A percentile compares a stretch with the other conserved stretches of the same genome.
Conservation (phyloP, 2,797 vertebrate genomes). For the Orientallactaga sibirica region DNA sequence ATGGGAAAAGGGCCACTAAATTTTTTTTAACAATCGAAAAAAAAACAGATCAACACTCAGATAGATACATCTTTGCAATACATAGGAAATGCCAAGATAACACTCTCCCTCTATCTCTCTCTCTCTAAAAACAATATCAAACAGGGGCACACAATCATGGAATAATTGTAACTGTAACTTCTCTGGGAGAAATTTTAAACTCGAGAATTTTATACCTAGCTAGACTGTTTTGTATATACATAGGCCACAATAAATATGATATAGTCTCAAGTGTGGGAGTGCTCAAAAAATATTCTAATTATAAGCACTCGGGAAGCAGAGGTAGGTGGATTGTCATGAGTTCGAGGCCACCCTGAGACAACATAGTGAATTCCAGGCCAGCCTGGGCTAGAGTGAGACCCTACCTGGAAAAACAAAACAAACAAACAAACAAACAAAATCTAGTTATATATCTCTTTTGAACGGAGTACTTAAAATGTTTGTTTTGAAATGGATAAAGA, state of each 20-base stretch:
- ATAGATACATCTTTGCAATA: conserved; percentile 12
- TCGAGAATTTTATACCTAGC: conserved; percentile 75
- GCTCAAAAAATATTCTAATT: conserved; percentile 26
- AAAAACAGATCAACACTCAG: neutral
- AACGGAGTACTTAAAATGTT: conserved; percentile 13
- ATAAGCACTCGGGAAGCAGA: too few relatives aligned
- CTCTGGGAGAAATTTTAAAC: neutral
- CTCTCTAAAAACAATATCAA: too few relatives aligned
- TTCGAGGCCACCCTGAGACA: too few relatives aligned
- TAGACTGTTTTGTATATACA: neutral
- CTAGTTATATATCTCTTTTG: neutral
- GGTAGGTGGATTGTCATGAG: too few relatives aligned
- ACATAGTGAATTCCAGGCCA: too few relatives aligned
- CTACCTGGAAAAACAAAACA: too few relatives aligned
- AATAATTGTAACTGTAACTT: neutral
- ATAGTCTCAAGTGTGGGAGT: conserved; percentile 22
- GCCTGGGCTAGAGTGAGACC: too few relatives aligned
- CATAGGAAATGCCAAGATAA: neutral
- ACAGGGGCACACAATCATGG: neutral
- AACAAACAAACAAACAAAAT: neutral
- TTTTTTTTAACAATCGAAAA: neutral
- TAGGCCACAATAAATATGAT: neutral
- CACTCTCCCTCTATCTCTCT: too few relatives aligned
- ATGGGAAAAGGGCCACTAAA: neutral
- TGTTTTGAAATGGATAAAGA: conserved; percentile 26